Evolutionary conservation across 1,140 invertebrate genomes (phyloP).

Genomic region (Drosophila littoralis): DNA sequence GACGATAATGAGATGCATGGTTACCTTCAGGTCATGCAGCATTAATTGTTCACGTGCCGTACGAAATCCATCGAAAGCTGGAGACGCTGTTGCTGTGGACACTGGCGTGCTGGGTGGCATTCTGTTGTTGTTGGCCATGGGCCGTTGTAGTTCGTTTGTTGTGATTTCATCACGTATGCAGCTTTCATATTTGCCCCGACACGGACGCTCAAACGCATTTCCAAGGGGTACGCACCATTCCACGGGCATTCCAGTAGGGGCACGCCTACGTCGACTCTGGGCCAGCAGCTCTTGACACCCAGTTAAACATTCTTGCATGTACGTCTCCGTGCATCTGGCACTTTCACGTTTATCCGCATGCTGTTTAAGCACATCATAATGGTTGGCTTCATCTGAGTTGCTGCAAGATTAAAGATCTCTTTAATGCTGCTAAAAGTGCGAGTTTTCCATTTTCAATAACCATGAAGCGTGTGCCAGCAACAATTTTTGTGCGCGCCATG

Average conservation of each 20-base stretch:
- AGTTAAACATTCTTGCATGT: constrained; percentile 19
- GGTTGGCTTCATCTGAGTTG: neutral
- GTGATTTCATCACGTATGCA: constrained; percentile 43
- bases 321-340: neutral
- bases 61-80: constrained; percentile 49
- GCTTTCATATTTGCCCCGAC: constrained; percentile 57
- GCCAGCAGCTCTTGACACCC: constrained; percentile 35
- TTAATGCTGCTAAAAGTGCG: neutral
- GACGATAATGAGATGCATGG: too few species aligned
- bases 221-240: neutral
- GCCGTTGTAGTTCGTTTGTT: neutral
- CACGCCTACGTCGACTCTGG: constrained; percentile 17
- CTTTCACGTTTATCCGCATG: constrained; percentile 35
- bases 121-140: neutral
- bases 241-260: neutral
- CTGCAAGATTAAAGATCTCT: constrained; percentile 7
- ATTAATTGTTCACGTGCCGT: constrained; percentile 69
- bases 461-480: constrained; percentile 44
- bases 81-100: neutral
- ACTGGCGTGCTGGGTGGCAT: too few species aligned
- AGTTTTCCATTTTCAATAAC: constrained; percentile 10
- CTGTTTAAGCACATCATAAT: constrained; percentile 23
- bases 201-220: constrained; percentile 36
- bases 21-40: constrained; percentile 69
- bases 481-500: constrained; percentile 58